Percentiles rank a stretch among this genome's conserved stretches.
Evolutionary conservation across 2,797 vertebrate genomes (phyloP).

Genomic region (Leptatherina wallacei): DNA sequence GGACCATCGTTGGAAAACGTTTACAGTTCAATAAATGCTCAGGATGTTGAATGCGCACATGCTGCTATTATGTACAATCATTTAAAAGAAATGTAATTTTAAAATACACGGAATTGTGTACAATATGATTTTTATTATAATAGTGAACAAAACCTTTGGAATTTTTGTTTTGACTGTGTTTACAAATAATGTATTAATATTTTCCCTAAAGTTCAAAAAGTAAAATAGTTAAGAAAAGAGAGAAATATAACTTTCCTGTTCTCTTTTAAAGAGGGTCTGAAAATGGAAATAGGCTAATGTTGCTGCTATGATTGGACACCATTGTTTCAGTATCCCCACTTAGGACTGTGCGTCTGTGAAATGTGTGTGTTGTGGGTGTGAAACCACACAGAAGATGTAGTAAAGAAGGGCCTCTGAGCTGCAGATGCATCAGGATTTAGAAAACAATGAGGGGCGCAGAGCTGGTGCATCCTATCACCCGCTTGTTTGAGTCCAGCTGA

Average conservation of each 20-base stretch:
- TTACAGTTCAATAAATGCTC: not conserved
- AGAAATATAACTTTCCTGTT: not conserved
- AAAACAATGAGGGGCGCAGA: slow-evolving; percentile 65
- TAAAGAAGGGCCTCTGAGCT: slow-evolving; percentile 76
- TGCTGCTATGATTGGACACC: slow-evolving; percentile 12
- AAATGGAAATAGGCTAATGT: slow-evolving; percentile 25
- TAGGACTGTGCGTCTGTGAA: slow-evolving; percentile 19
- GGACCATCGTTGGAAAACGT: slow-evolving; percentile 18
- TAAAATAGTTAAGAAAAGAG: too few relatives aligned
- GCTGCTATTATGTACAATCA: slow-evolving; percentile 5
- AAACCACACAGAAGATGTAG: slow-evolving; percentile 48
- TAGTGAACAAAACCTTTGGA: not conserved
- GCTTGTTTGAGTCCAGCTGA: slow-evolving; percentile 80
- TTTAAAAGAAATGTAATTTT: not conserved
- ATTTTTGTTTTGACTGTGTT: not conserved
- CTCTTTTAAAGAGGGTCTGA: not conserved
- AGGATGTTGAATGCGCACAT: slow-evolving; percentile 6
- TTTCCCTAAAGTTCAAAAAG: not conserved
- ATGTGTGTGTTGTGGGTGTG: slow-evolving; percentile 43
- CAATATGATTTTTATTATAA: not conserved
- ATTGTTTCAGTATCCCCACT: slow-evolving; percentile 33
- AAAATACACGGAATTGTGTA: not conserved
- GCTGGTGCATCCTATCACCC: slow-evolving; percentile 76
- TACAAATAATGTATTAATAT: not conserved
- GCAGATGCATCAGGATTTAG: slow-evolving; percentile 76